Percentiles rank a stretch among this genome's conserved stretches.
Conservation (phyloP, 2,888 invertebrate species). For the Acholoe squamosa region DNA sequence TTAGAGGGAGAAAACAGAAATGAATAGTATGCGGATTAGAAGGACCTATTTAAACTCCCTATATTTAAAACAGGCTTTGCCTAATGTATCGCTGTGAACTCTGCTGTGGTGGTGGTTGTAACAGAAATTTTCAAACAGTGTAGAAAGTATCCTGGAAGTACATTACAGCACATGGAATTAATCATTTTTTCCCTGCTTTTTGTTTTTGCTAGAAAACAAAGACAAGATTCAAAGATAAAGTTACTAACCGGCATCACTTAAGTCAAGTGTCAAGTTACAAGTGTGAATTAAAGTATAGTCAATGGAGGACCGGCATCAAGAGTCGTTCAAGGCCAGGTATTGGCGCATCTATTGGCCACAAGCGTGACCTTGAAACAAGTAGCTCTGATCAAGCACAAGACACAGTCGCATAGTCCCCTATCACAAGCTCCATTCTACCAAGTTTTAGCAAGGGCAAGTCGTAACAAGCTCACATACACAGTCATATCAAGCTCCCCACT, state of each 20-base stretch:
- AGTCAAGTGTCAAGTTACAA: constrained; percentile 32
- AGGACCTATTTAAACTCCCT: too few relatives aligned
- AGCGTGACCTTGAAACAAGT: constrained; percentile 27
- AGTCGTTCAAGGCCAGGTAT: constrained; percentile 47
- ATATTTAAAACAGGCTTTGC: not conserved
- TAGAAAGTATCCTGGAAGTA: not conserved
- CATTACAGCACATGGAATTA: not conserved
- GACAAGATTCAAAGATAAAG: constrained; percentile 65
- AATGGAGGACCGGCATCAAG: constrained; percentile 55
- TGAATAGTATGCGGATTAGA: too few relatives aligned
- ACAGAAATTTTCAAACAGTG: not conserved
- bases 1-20: too few relatives aligned
- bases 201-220: constrained; percentile 66
- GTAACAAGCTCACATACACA: constrained; percentile 11
- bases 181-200: constrained; percentile 59
- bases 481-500: constrained; percentile 37
- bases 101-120: not conserved
- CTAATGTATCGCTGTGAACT: not conserved
- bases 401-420: constrained; percentile 28
- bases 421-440: constrained; percentile 50
- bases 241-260: constrained; percentile 66
- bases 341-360: constrained; percentile 47
- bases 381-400: constrained; percentile 15
- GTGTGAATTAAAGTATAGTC: constrained; percentile 27
- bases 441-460: constrained; percentile 54